A percentile compares a stretch with the other conserved stretches of the same genome.
Evolutionary conservation across 1,140 invertebrate species (phyloP).

Genomic region (Cotesia chilonis): DNA sequence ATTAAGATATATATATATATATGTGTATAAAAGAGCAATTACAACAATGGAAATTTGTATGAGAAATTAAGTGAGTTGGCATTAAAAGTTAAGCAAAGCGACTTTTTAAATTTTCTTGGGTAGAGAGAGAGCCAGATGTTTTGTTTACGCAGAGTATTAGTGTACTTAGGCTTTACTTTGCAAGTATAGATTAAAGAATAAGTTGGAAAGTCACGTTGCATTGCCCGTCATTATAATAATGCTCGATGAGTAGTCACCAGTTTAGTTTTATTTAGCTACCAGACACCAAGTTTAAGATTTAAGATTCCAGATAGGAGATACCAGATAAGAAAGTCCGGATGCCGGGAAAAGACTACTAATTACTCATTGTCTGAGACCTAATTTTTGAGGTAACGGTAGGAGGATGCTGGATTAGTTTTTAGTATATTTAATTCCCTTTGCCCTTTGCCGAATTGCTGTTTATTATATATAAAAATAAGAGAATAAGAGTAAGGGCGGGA

Average conservation of each 20-base stretch:
- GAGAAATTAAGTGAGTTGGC: conserved; percentile 12
- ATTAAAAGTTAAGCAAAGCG: background rate
- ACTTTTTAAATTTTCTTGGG: background rate
- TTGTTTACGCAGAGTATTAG: background rate
- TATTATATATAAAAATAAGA: background rate
- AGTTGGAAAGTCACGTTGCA: conserved; percentile 6
- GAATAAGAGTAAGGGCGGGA: conserved; percentile 9
- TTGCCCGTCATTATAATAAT: background rate
- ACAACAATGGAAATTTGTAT: background rate
- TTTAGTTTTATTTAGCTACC: background rate
- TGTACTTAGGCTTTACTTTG: background rate
- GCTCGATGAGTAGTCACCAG: background rate
- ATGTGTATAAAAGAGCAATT: no score
- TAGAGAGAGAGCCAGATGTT: conserved; percentile 2
- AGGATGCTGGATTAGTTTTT: no score
- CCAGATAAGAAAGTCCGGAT: no score
- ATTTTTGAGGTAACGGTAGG: no score
- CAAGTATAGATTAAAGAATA: conserved; percentile 1
- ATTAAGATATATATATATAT: no score
- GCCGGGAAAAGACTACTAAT: no score
- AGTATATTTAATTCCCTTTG: no score
- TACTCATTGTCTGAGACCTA: no score
- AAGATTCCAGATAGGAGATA: no score
- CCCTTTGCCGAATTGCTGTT: no score
- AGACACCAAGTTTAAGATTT: no score